Evolutionary conservation across 2,797 vertebrate genomes (phyloP).

Genomic region (Macrochelys suwanniensis): DNA sequence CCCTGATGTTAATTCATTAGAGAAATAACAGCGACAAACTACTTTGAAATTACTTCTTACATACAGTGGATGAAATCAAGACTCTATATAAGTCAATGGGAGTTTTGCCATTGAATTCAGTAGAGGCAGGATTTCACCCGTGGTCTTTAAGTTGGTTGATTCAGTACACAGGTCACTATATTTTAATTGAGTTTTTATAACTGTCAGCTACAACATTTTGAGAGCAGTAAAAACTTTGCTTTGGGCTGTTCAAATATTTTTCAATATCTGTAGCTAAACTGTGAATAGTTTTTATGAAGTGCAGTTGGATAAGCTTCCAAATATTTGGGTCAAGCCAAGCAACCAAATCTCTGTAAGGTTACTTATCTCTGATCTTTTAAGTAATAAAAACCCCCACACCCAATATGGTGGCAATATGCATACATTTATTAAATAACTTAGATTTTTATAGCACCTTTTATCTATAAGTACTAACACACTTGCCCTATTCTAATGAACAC

Average conservation of each 20-base stretch:
- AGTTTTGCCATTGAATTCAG: background rate
- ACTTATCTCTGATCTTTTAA: too few relatives aligned
- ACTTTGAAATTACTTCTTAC: background rate
- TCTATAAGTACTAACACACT: background rate
- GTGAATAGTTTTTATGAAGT: too few relatives aligned
- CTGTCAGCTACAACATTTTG: background rate
- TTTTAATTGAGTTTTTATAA: background rate
- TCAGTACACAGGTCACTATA: background rate
- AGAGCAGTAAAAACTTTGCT: background rate
- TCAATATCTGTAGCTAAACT: too few relatives aligned
- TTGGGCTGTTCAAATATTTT: background rate
- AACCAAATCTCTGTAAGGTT: too few relatives aligned
- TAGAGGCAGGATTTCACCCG: background rate
- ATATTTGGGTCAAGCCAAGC: too few relatives aligned
- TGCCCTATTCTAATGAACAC: background rate
- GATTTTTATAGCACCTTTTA: background rate
- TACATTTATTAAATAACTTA: background rate
- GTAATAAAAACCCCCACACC: too few relatives aligned
- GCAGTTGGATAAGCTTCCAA: too few relatives aligned
- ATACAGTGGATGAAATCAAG: background rate
- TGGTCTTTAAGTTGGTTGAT: background rate
- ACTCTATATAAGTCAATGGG: background rate
- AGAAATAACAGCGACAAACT: background rate
- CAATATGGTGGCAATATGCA: background rate
- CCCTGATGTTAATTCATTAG: background rate